Base-by-base conservation (phyloP, 2,797 vertebrate genomes). In the Myotis findleyi region DNA sequence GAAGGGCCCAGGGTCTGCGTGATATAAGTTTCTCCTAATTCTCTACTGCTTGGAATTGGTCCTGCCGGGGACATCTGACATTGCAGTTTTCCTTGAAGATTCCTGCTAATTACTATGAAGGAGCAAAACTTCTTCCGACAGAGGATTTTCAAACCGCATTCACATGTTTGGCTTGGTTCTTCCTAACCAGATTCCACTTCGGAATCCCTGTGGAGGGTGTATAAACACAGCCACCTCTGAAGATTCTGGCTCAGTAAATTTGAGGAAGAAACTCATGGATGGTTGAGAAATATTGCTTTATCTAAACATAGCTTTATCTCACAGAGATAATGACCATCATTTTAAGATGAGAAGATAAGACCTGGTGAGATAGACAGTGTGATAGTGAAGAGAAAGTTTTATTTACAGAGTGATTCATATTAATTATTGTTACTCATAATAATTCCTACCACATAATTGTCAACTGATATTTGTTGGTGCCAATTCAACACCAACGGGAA, bases 271-370 rank as follows among this genome's bases (percentile, higher is more conserved):
- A 17, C 3, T 49, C 23, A 21, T 9, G 55, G 21, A 47, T 55
- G 23, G 2, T 49, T 55, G 36, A 47, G 12, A 93, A 82, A 41
- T 10, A 18, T 30, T 57, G 5, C 49, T 77, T 82, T 82, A 75
- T 66, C 1, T 57, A 62, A 64, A 9, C 51, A 76, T 8, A 59
- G 38, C n/a, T 18, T 53, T 13, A 23, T 55, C 25, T 72, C 76
- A 87, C 17, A 66, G 16, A 86, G 38, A 25, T 69, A 6, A 87
- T 55, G 14, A 81, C 8, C 30, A 66, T 5, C 41, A 66, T 72
- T 90, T 94, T 30, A 87, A 68, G 33, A 73, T 69, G 30, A 72
- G 3, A 51, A 69, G 27, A 75, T 11, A 16, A 75, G 72, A 20
- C 17, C 11, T 68, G 14, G 9, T 77, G 62, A 93, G 2, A 57